These are phyloP conservation scores for Hydropotes inermis DNA, from an alignment of 2,113 vertebrate species.

Conservation along the genomic window DNA sequence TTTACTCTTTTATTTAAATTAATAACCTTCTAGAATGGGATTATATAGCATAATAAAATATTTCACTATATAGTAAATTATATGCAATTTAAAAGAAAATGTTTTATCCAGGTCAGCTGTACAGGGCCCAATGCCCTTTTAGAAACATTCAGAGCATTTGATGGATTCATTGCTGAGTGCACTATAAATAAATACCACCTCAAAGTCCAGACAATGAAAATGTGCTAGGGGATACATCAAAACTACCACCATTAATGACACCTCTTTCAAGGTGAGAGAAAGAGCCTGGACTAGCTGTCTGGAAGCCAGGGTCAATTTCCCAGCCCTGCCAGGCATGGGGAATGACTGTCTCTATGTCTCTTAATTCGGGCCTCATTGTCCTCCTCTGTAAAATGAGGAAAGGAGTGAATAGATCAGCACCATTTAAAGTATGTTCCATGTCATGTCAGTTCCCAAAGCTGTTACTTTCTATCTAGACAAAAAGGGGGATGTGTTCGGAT, in stretches of 20 bases:
- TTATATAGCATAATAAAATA: constrained; percentile 26
- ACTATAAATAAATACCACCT: constrained; percentile 55
- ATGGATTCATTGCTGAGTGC: constrained; percentile 46
- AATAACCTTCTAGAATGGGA: constrained; percentile 15
- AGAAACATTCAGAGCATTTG: constrained; percentile 43
- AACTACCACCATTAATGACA: not conserved
- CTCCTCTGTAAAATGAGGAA: not conserved
- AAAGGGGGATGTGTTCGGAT: not conserved
- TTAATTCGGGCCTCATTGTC: not conserved
- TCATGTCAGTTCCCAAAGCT: not conserved
- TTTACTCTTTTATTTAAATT: constrained; percentile 3
- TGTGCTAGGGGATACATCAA: not conserved
- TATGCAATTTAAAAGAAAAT: not conserved
- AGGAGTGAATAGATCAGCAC: not conserved
- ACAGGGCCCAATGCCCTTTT: constrained; percentile 39
- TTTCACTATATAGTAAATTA: constrained; percentile 36
- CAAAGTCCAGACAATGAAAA: constrained; percentile 32
- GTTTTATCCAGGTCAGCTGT: constrained; percentile 59
- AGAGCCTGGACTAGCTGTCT: not conserved
- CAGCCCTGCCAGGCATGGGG: not conserved
- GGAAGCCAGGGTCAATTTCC: not conserved
- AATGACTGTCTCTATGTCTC: not conserved
- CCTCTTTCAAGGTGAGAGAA: constrained; percentile 10
- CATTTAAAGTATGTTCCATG: not conserved
- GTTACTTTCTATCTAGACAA: not conserved